These are phyloP conservation scores for Drosophila funebris DNA, from an alignment of 1,140 invertebrate species.

Conservation along the genomic window DNA sequence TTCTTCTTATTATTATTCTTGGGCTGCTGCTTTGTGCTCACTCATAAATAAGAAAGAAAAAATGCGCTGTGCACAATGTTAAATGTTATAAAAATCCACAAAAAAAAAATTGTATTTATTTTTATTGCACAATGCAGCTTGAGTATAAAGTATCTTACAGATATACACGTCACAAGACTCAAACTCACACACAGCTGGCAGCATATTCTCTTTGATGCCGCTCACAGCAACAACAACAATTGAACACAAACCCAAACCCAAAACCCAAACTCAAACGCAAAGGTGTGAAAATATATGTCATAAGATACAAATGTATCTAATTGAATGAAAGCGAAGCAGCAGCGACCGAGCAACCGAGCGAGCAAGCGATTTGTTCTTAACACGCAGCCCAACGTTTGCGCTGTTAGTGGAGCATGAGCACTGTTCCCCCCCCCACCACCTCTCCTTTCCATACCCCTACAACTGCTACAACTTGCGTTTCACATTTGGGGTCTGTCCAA, in stretches of 20 bases:
- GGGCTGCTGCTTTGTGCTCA: constrained; percentile 24
- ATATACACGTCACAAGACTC: constrained; percentile 48
- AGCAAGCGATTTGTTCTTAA: constrained; percentile 67
- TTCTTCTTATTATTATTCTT: constrained; percentile 36
- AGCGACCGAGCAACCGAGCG: background rate
- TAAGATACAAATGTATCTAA: constrained; percentile 82
- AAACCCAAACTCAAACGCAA: constrained; percentile 43
- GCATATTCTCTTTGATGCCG: constrained; percentile 20
- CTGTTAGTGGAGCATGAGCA: constrained; percentile 37
- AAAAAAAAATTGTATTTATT: constrained; percentile 69
- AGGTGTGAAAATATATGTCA: constrained; percentile 82
- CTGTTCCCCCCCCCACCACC: too few species aligned
- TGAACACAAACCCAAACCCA: background rate
- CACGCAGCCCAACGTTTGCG: constrained; percentile 53
- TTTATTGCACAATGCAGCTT: constrained; percentile 72
- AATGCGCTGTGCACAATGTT: constrained; percentile 68
- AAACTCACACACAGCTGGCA: background rate
- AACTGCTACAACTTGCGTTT: background rate
- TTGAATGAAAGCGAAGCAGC: constrained; percentile 68
- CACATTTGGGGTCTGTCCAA: constrained; percentile 17
- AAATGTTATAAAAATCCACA: constrained; percentile 74
- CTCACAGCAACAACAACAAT: constrained; percentile 17
- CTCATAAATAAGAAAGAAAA: constrained; percentile 71
- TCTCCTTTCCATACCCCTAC: too few species aligned
- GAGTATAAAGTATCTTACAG: constrained; percentile 60